These are phyloP conservation scores for Labrus mixtus DNA, from an alignment of 2,113 vertebrate genomes.

Conservation along the genomic window DNA sequence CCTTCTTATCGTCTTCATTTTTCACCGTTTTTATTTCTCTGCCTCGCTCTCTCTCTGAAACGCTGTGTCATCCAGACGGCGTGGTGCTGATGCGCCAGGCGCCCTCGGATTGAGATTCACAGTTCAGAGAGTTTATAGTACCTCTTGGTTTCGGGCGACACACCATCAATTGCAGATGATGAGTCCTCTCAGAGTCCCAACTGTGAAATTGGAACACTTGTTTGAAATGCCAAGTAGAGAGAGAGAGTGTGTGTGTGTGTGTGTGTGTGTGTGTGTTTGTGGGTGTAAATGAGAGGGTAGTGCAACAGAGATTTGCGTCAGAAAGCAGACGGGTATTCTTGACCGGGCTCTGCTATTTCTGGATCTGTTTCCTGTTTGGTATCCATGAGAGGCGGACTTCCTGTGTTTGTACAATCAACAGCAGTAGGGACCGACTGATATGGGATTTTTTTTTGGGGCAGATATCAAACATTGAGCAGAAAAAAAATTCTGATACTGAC, in stretches of 20 bases:
- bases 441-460: too few relatives aligned
- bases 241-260: neutral
- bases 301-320: conserved; percentile 22
- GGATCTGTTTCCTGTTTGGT: conserved; percentile 62
- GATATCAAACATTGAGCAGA: too few relatives aligned
- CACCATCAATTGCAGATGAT: conserved; percentile 40
- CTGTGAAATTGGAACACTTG: conserved; percentile 65
- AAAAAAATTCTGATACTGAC: too few relatives aligned
- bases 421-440: too few relatives aligned
- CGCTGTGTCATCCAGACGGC: conserved; percentile 20
- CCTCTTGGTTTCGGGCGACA: conserved; percentile 2
- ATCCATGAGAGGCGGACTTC: conserved; percentile 29
- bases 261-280: neutral
- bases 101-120: conserved; percentile 32
- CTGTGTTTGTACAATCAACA: conserved; percentile 46
- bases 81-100: conserved; percentile 23
- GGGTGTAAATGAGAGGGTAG: neutral
- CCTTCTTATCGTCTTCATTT: conserved; percentile 3
- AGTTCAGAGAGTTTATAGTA: conserved; percentile 44
- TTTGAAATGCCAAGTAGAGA: conserved; percentile 52
- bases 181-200: conserved; percentile 32
- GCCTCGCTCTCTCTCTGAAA: neutral
- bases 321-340: conserved; percentile 14
- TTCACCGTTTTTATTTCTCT: conserved; percentile 24
- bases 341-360: conserved; percentile 48